These are phyloP conservation scores for Panurus biarmicus DNA, from an alignment of 2,113 vertebrate species.

Conservation along the genomic window DNA sequence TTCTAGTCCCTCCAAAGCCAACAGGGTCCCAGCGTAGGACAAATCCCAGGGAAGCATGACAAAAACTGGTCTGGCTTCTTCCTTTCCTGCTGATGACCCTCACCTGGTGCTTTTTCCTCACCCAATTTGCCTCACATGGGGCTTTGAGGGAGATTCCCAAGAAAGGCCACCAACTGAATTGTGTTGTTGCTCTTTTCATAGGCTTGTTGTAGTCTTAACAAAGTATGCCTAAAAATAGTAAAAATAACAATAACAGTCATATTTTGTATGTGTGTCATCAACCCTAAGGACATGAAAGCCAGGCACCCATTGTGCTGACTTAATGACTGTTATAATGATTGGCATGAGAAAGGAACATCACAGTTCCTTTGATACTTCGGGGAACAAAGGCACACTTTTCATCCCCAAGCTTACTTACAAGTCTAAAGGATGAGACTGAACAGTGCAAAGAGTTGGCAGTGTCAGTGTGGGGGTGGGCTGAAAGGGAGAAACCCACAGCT, in stretches of 20 bases:
- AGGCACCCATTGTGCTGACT: background rate
- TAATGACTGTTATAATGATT: background rate
- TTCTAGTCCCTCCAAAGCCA: background rate
- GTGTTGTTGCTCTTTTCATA: background rate
- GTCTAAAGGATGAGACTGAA: background rate
- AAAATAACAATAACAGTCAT: constrained; percentile 18
- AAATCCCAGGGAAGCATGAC: background rate
- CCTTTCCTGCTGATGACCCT: background rate
- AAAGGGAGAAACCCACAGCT: background rate
- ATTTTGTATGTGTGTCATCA: background rate
- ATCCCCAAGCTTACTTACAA: background rate
- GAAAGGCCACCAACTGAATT: background rate
- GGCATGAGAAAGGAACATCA: constrained; percentile 8
- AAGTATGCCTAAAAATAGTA: constrained; percentile 36
- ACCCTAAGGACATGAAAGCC: background rate
- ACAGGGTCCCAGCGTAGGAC: background rate
- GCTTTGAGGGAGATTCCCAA: background rate
- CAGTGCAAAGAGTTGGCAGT: background rate
- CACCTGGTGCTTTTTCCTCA: background rate
- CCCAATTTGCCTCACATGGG: background rate
- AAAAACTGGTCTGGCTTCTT: background rate
- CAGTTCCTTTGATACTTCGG: constrained; percentile 26
- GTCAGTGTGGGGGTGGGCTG: background rate
- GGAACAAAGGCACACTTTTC: constrained; percentile 36
- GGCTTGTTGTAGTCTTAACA: background rate